Conservation (phyloP, 2,888 invertebrate species). For the Diaprepes abbreviatus region DNA sequence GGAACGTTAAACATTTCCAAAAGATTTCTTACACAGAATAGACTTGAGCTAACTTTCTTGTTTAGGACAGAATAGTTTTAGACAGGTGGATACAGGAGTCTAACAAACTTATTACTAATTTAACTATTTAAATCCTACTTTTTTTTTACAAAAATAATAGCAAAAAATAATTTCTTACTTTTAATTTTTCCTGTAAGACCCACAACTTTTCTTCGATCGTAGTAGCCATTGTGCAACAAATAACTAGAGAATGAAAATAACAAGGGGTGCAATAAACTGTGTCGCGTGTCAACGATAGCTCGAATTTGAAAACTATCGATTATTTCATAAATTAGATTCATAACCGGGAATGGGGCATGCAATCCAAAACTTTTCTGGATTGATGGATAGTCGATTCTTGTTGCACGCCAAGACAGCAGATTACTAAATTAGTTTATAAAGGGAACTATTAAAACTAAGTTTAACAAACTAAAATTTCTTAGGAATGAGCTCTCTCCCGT, state of each 20-base stretch:
- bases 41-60: too few species aligned
- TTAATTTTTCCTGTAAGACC: conserved; percentile 60
- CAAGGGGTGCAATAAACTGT: conserved; percentile 55
- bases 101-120: too few species aligned
- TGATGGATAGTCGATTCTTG: conserved; percentile 15
- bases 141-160: conserved; percentile 3
- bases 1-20: too few species aligned
- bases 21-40: too few species aligned
- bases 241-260: conserved; percentile 2
- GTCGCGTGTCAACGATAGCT: conserved; percentile 60
- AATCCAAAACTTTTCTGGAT: conserved; percentile 48
- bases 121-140: background rate
- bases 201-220: conserved; percentile 59
- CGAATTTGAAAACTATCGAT: conserved; percentile 55
- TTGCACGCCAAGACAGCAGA: background rate
- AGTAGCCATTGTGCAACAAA: conserved; percentile 28
- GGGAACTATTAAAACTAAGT: too few species aligned
- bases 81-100: too few species aligned
- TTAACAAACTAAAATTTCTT: too few species aligned
- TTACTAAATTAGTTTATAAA: too few species aligned
- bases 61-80: too few species aligned
- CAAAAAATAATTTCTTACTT: conserved; percentile 52
- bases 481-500: too few species aligned
- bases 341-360: conserved; percentile 57
- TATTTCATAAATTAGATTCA: conserved; percentile 60